Evolutionary conservation across 2,888 invertebrate genomes (phyloP).

Genomic region (Drosophila pseudotakahashii): DNA sequence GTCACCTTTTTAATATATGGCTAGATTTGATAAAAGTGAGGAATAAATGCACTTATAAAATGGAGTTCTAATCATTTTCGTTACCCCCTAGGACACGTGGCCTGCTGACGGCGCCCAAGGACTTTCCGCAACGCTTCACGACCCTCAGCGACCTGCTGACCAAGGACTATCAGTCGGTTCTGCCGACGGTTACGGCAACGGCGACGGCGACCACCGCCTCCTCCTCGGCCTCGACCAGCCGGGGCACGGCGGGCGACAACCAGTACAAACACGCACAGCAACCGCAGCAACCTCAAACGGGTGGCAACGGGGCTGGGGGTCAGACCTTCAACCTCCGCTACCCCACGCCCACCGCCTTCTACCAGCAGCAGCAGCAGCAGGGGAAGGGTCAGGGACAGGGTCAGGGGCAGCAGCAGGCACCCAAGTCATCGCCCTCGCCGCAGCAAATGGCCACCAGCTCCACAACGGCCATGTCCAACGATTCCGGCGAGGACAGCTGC

Average conservation of each 20-base stretch:
- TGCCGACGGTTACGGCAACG: constrained; percentile 22
- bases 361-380: constrained; percentile 56
- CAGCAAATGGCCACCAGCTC: constrained; percentile 76
- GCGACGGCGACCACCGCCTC: constrained; percentile 34
- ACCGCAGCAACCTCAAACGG: constrained; percentile 49
- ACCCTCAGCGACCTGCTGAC: constrained; percentile 83
- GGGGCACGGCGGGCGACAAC: constrained; percentile 48
- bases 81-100: constrained; percentile 79
- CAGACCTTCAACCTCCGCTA: constrained; percentile 60
- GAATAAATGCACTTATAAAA: no score
- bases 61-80: neutral
- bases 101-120: constrained; percentile 81
- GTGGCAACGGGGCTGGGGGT: neutral
- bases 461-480: constrained; percentile 27
- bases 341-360: constrained; percentile 62
- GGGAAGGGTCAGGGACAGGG: constrained; percentile 24
- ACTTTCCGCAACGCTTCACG: constrained; percentile 83
- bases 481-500: constrained; percentile 38
- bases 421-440: constrained; percentile 78
- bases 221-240: constrained; percentile 52
- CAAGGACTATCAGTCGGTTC: constrained; percentile 81
- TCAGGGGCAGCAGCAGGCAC: constrained; percentile 18
- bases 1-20: no score
- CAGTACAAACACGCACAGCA: constrained; percentile 61
- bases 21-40: no score